phyloP scores from a whole-genome alignment of 2,113 vertebrate species.

The Melanerpes aurifrons region DNA sequence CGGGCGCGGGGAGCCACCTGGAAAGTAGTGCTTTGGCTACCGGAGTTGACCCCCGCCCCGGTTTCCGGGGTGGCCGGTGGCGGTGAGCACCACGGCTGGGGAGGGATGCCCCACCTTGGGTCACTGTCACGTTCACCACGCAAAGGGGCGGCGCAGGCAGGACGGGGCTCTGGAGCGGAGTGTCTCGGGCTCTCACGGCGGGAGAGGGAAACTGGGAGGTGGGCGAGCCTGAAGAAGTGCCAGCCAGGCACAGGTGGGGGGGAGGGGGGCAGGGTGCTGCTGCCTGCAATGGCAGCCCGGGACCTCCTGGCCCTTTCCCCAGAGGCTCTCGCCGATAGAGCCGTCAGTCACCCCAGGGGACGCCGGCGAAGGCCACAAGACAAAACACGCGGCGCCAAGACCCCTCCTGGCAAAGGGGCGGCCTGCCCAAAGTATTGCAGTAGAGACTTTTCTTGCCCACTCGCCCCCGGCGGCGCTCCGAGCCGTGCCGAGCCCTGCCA shows the following conservation, averaged over 20 bases:
- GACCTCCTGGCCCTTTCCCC: not conserved
- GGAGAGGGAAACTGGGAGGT: not conserved
- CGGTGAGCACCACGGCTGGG: not conserved
- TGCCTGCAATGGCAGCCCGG: not conserved
- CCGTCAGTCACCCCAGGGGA: not conserved
- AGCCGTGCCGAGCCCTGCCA: not conserved
- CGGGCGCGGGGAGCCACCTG: not conserved
- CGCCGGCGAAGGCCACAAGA: constrained; percentile 3
- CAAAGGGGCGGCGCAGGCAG: not conserved
- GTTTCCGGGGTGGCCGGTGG: not conserved
- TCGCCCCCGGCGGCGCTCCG: not conserved
- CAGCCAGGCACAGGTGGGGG: not conserved
- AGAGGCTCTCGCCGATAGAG: not conserved
- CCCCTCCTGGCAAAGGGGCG: constrained; percentile 16
- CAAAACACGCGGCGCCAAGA: constrained; percentile 59
- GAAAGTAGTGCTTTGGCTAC: not conserved
- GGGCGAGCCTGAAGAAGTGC: not conserved
- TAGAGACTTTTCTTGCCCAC: not conserved
- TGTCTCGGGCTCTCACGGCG: not conserved
- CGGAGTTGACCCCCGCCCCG: not conserved
- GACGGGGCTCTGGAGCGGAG: not conserved
- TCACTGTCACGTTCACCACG: not conserved
- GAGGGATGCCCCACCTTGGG: not conserved
- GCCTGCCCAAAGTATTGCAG: constrained; percentile 27
- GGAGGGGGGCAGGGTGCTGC: not conserved